phyloP scores from a whole-genome alignment of 2,888 invertebrate genomes.

The Metallyticus violacea region DNA sequence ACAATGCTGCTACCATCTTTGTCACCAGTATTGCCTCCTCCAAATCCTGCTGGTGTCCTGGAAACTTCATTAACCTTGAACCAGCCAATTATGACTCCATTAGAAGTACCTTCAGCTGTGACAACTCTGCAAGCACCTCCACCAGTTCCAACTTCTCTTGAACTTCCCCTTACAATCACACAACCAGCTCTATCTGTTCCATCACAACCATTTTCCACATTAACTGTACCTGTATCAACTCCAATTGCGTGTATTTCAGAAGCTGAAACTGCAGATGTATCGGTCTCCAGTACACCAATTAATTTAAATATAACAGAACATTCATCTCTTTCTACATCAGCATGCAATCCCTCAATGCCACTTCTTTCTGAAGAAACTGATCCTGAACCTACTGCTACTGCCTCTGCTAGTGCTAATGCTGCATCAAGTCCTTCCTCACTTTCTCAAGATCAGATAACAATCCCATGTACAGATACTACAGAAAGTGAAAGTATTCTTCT shows the following conservation, averaged over 20 bases:
- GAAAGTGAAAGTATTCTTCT: background rate
- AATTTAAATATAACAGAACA: background rate
- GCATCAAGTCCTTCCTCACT: background rate
- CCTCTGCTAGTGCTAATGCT: background rate
- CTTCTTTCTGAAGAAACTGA: conserved; percentile 28
- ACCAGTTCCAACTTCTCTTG: conserved; percentile 13
- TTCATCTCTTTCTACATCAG: background rate
- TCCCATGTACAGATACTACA: background rate
- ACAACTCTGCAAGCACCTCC: conserved; percentile 2
- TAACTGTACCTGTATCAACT: background rate
- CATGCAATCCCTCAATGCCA: conserved; percentile 29
- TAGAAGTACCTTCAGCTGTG: conserved; percentile 59
- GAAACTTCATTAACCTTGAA: conserved; percentile 74
- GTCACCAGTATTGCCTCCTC: conserved; percentile 44
- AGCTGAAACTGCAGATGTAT: background rate
- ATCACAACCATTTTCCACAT: conserved; percentile 3
- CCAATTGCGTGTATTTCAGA: background rate
- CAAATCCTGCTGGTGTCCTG: conserved; percentile 59
- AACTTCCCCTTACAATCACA: conserved; percentile 6
- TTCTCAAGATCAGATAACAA: background rate
- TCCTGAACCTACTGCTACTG: background rate
- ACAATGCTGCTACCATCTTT: conserved; percentile 52
- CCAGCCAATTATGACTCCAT: conserved; percentile 79
- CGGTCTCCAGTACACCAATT: background rate
- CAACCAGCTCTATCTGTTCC: conserved; percentile 4